These are phyloP conservation scores for Engystomops pustulosus DNA, from an alignment of 2,113 vertebrate genomes.

Conservation along the genomic window DNA sequence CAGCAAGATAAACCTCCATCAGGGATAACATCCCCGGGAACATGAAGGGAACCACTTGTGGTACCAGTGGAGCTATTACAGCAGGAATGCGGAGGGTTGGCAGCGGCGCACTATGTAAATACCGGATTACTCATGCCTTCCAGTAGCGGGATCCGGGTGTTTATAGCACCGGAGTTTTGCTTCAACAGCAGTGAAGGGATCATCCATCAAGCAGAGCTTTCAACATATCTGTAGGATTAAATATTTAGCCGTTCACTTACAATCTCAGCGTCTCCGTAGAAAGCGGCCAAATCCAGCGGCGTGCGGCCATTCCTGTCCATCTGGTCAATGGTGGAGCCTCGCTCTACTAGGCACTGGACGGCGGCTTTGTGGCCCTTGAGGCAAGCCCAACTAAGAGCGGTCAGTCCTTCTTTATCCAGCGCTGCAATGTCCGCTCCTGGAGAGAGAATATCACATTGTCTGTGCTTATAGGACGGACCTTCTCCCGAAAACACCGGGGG, in stretches of 20 bases:
- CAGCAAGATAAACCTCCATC: conserved; percentile 38
- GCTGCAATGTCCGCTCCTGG: conserved; percentile 87
- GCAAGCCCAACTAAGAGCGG: conserved; percentile 95
- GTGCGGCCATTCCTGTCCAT: conserved; percentile 95
- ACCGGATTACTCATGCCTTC: conserved; percentile 24
- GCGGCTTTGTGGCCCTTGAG: conserved; percentile 93
- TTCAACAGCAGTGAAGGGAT: not conserved
- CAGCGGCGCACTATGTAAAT: conserved; percentile 9
- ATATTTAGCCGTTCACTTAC: conserved; percentile 74
- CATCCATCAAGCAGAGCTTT: conserved; percentile 2
- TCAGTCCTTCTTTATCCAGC: conserved; percentile 95
- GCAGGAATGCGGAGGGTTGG: not conserved
- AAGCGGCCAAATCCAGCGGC: conserved; percentile 93
- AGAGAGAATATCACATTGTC: conserved; percentile 11
- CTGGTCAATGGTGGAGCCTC: conserved; percentile 91
- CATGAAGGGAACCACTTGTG: no score
- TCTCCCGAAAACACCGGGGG: no score
- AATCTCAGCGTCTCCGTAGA: conserved; percentile 94
- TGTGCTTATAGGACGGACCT: not conserved
- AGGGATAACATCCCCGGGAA: not conserved
- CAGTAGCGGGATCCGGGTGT: conserved; percentile 1
- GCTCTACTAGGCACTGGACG: conserved; percentile 91
- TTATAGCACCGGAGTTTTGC: not conserved
- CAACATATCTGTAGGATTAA: no score
- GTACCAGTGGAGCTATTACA: not conserved